These are phyloP conservation scores for Dione vanillae DNA, from an alignment of 2,888 invertebrate genomes.

Conservation along the genomic window DNA sequence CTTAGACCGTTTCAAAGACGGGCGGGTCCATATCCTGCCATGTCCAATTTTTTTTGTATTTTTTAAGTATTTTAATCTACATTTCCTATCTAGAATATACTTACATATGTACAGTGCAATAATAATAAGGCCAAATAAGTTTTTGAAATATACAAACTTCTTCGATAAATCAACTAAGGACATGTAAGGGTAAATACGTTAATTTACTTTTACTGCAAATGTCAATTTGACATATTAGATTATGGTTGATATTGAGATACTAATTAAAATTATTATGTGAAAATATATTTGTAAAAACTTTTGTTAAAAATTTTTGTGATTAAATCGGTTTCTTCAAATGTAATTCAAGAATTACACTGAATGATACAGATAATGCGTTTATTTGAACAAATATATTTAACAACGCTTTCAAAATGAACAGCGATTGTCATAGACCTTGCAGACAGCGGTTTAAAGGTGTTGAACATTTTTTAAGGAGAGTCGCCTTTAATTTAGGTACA, in stretches of 20 bases:
- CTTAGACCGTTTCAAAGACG: too few species aligned
- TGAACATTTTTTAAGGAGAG: conserved; percentile 69
- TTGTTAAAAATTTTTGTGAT: background rate
- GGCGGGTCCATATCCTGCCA: too few species aligned
- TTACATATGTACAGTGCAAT: too few species aligned
- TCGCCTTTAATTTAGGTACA: conserved; percentile 72
- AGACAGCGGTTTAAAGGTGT: conserved; percentile 69
- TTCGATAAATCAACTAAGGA: background rate
- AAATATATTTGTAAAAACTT: background rate
- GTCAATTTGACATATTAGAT: background rate
- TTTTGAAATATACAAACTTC: background rate
- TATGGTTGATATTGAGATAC: background rate
- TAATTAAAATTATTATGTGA: conserved; percentile 7
- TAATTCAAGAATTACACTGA: background rate
- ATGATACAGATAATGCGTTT: background rate
- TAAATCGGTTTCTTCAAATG: background rate
- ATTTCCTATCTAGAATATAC: too few species aligned
- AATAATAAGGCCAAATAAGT: too few species aligned
- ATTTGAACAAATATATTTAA: background rate
- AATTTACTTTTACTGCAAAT: background rate
- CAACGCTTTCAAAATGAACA: conserved; percentile 51
- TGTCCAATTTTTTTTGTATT: too few species aligned
- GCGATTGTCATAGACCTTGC: conserved; percentile 47
- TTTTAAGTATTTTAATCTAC: too few species aligned
- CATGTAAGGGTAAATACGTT: background rate